These are phyloP conservation scores for Ganaspis brasiliensis DNA, from an alignment of 2,888 invertebrate species.

Conservation along the genomic window DNA sequence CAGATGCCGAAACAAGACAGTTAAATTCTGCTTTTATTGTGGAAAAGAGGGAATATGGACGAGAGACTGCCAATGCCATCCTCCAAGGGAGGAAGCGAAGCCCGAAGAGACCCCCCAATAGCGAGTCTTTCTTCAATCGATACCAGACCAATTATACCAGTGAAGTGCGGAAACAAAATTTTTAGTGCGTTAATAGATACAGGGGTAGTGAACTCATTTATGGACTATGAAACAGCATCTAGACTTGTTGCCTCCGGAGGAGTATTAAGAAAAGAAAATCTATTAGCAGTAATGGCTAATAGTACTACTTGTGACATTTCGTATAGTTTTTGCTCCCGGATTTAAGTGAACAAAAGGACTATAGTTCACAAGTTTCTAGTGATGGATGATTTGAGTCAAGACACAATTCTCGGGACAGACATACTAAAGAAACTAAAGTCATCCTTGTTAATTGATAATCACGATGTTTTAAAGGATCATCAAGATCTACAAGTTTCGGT, in stretches of 20 bases:
- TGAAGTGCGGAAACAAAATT: not conserved
- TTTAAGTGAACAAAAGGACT: no score
- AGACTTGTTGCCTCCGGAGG: no score
- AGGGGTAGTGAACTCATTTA: not conserved
- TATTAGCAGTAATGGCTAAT: not conserved
- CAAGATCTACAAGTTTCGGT: no score
- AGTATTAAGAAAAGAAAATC: not conserved
- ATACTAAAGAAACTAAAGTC: no score
- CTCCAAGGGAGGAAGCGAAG: not conserved
- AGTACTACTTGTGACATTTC: not conserved
- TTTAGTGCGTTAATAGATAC: not conserved
- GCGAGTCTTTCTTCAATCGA: no score
- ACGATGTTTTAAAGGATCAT: not conserved
- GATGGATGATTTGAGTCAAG: no score
- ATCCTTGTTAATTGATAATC: not conserved
- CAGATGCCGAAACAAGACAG: not conserved
- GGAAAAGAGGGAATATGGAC: not conserved
- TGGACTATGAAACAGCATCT: not conserved
- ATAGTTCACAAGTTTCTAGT: no score
- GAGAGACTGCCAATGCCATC: not conserved
- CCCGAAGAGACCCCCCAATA: not conserved
- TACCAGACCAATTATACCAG: not conserved
- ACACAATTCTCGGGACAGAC: no score
- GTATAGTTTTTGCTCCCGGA: no score
- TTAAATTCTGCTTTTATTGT: constrained; percentile 18